These are phyloP conservation scores for Galeopterus variegatus DNA, from an alignment of 2,113 vertebrate species.

Conservation along the genomic window DNA sequence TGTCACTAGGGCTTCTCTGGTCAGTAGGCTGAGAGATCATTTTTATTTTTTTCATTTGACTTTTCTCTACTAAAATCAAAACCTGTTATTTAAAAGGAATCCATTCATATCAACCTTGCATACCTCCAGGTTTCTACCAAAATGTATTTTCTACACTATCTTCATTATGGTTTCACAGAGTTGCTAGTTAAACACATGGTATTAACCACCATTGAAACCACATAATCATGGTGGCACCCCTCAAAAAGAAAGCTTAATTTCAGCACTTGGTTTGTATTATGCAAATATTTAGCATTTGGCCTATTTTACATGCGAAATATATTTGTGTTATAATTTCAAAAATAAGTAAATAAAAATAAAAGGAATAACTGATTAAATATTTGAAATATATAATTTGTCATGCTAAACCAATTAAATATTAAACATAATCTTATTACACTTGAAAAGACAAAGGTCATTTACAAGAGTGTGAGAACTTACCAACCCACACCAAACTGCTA, in stretches of 20 bases:
- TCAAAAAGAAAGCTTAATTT: conserved; percentile 4
- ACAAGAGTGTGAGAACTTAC: not conserved
- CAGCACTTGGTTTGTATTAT: not conserved
- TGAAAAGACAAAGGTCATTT: conserved; percentile 26
- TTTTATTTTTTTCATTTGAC: not conserved
- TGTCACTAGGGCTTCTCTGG: not conserved
- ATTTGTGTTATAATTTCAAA: conserved; percentile 3
- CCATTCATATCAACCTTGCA: not conserved
- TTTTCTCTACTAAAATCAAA: not conserved
- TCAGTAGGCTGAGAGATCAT: not conserved
- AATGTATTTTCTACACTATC: not conserved
- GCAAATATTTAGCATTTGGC: conserved; percentile 20
- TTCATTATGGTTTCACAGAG: not conserved
- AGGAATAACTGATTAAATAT: conserved; percentile 29
- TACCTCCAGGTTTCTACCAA: not conserved
- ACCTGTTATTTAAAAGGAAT: not conserved
- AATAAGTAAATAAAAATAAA: not conserved
- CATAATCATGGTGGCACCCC: not conserved
- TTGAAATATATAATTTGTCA: conserved; percentile 28
- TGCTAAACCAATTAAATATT: conserved; percentile 31
- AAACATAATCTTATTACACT: not conserved
- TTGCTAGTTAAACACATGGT: not conserved
- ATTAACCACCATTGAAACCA: conserved; percentile 13
- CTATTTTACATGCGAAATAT: conserved; percentile 30
- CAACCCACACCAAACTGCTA: not conserved